phyloP scores from a whole-genome alignment of 2,888 invertebrate genomes.

The Octonoba sinensis region DNA sequence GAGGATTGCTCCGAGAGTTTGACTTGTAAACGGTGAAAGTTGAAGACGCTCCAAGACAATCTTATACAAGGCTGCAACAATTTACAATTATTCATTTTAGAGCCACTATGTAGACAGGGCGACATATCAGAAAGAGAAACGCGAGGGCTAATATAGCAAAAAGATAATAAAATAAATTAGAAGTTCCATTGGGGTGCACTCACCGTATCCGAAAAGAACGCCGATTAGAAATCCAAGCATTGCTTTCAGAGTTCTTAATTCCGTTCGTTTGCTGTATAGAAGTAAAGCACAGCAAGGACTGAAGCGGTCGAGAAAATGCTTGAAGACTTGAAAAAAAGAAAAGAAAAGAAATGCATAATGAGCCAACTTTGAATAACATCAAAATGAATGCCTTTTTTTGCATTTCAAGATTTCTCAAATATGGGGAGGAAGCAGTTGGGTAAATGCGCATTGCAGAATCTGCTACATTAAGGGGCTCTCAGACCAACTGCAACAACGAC shows the following conservation, averaged over 20 bases:
- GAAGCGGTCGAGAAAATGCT: not conserved
- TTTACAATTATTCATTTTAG: too few species aligned
- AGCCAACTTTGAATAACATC: too few species aligned
- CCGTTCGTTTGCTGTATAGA: conserved; percentile 31
- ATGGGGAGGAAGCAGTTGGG: too few species aligned
- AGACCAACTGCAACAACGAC: too few species aligned
- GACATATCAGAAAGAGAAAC: too few species aligned
- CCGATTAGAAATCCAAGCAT: conserved; percentile 50
- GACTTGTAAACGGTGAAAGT: conserved; percentile 16
- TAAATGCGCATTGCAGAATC: too few species aligned
- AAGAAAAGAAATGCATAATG: not conserved
- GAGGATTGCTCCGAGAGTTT: conserved; percentile 14
- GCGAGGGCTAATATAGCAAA: too few species aligned
- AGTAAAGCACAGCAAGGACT: conserved; percentile 26
- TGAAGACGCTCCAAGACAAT: conserved; percentile 33
- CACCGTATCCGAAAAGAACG: conserved; percentile 41
- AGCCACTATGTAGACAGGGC: too few species aligned
- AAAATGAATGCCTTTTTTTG: too few species aligned
- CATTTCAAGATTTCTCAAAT: too few species aligned
- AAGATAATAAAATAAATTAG: too few species aligned
- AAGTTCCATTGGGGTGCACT: not conserved
- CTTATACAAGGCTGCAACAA: conserved; percentile 30
- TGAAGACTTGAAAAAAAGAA: not conserved
- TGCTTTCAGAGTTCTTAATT: conserved; percentile 39
- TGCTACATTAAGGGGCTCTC: too few species aligned